phyloP scores from a whole-genome alignment of 2,888 invertebrate genomes.

The Metalampra italica region DNA sequence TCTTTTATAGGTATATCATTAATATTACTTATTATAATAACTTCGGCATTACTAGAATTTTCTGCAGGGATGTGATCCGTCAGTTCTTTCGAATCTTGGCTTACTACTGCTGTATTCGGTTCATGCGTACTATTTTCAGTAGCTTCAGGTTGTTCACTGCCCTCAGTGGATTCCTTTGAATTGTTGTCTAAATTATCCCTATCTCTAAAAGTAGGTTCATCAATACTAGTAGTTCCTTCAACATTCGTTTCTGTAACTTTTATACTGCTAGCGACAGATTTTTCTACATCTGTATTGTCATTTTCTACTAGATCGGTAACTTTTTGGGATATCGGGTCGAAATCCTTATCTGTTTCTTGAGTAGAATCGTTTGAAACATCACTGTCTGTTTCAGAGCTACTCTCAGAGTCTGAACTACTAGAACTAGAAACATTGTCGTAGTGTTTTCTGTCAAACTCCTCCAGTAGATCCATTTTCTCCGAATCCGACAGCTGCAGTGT shows the following conservation, averaged over 20 bases:
- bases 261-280: neutral
- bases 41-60: conserved; percentile 13
- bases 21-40: conserved; percentile 14
- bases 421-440: conserved; percentile 43
- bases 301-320: neutral
- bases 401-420: conserved; percentile 34
- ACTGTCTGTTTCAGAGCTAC: conserved; percentile 32
- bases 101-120: neutral
- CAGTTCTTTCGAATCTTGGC: neutral
- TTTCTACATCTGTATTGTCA: neutral
- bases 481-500: conserved; percentile 67
- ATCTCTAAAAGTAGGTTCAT: neutral
- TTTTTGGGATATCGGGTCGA: no score
- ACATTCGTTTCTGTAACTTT: neutral
- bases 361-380: conserved; percentile 7
- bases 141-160: neutral
- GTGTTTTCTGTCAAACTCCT: conserved; percentile 57
- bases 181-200: neutral
- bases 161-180: no score
- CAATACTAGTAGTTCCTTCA: neutral
- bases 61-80: conserved; percentile 5
- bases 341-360: neutral
- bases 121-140: neutral
- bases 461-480: conserved; percentile 70
- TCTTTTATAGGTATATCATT: conserved; percentile 17